Evolutionary conservation across 2,888 invertebrate genomes (phyloP).

Genomic region (Platycnemis pennipes): DNA sequence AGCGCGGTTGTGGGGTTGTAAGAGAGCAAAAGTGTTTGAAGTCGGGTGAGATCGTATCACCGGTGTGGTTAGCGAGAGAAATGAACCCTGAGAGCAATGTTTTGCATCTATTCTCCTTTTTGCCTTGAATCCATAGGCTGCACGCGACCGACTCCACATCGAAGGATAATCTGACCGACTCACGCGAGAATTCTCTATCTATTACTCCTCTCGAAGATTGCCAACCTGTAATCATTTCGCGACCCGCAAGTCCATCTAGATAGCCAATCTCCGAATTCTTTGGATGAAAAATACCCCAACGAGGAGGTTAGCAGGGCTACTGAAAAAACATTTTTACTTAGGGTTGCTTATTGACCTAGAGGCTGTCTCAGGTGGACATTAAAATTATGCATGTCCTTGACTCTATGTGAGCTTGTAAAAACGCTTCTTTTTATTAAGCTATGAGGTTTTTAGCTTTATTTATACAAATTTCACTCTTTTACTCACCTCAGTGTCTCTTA

Average conservation of each 20-base stretch:
- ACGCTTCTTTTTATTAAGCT: too few species aligned
- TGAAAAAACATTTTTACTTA: too few species aligned
- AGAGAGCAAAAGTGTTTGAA: neutral
- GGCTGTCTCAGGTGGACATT: too few species aligned
- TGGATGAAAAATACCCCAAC: neutral
- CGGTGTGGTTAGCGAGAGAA: neutral
- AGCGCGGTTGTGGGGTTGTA: neutral
- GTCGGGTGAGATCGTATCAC: neutral
- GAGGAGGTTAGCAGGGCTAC: neutral
- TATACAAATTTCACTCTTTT: too few species aligned
- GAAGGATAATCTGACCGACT: neutral
- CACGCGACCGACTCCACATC: neutral
- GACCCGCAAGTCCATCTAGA: neutral
- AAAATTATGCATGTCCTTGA: too few species aligned
- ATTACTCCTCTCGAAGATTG: neutral
- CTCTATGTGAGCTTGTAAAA: too few species aligned
- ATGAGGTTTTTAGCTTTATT: too few species aligned
- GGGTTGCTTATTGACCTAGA: too few species aligned
- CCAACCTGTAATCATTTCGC: neutral
- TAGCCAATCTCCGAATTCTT: neutral
- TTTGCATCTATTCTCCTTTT: neutral
- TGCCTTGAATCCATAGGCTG: neutral
- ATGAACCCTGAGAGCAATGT: neutral
- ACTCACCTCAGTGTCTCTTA: too few species aligned
- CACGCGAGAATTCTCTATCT: slow-evolving; percentile 3